These are phyloP conservation scores for Tipula confusa DNA, from an alignment of 2,888 invertebrate genomes.

Conservation along the genomic window DNA sequence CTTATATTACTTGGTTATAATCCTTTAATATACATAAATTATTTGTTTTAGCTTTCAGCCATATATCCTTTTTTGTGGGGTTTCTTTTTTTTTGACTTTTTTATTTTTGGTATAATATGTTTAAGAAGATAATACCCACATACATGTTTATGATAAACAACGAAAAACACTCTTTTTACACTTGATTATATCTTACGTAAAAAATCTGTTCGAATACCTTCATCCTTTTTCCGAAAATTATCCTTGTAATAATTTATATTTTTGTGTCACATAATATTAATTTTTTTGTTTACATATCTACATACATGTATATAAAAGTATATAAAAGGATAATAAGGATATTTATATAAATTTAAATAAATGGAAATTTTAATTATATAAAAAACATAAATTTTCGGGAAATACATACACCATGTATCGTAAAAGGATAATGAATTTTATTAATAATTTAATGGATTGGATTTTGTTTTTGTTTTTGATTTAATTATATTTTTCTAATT, in stretches of 20 bases:
- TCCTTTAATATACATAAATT: conserved; percentile 20
- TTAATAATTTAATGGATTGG: conserved; percentile 25
- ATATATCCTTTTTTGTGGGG: neutral
- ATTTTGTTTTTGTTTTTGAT: neutral
- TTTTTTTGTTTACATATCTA: neutral
- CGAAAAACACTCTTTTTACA: conserved; percentile 17
- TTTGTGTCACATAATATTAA: neutral
- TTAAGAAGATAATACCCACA: neutral
- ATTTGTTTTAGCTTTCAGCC: neutral
- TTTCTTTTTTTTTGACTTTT: too few species aligned
- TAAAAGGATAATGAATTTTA: conserved; percentile 20
- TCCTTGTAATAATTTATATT: neutral
- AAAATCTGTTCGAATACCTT: neutral
- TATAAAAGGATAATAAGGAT: neutral
- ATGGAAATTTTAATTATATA: conserved; percentile 25
- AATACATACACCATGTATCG: neutral
- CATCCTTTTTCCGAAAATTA: neutral
- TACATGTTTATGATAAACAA: neutral
- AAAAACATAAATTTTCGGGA: neutral
- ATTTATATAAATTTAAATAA: conserved; percentile 3
- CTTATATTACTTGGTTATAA: neutral
- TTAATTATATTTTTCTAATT: conserved; percentile 5
- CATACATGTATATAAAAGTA: neutral
- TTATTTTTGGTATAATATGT: too few species aligned
- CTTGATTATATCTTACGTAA: neutral